phyloP scores from a whole-genome alignment of 2,113 vertebrate genomes.

The Rhombomys opimus region DNA sequence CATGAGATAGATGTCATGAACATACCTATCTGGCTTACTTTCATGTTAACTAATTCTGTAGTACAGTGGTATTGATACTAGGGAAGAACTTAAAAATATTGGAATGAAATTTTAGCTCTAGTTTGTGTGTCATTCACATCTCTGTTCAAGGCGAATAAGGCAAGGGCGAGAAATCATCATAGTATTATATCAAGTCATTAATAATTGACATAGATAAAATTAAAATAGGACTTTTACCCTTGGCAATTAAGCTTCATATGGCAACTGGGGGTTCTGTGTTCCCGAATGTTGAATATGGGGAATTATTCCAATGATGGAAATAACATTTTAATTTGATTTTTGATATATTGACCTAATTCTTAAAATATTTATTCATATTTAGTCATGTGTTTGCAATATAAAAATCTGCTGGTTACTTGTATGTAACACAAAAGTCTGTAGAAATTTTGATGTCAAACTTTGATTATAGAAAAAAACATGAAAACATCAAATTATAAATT shows the following conservation, averaged over 20 bases:
- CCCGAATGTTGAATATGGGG: slow-evolving; percentile 34
- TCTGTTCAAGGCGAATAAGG: neutral
- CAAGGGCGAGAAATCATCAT: neutral
- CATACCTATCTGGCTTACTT: neutral
- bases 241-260: slow-evolving; percentile 30
- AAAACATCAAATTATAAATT: slow-evolving; percentile 62
- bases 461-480: slow-evolving; percentile 41
- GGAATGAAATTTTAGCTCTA: neutral
- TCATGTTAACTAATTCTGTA: slow-evolving; percentile 9
- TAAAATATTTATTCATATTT: slow-evolving; percentile 37
- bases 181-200: slow-evolving; percentile 28
- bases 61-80: neutral
- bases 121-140: slow-evolving; percentile 35
- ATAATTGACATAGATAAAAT: slow-evolving; percentile 58
- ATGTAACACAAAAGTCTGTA: neutral
- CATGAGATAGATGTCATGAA: neutral
- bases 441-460: slow-evolving; percentile 29
- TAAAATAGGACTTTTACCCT: neutral
- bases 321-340: slow-evolving; percentile 57
- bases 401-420: neutral
- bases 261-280: slow-evolving; percentile 50
- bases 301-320: slow-evolving; percentile 51
- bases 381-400: neutral
- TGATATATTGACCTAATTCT: slow-evolving; percentile 15
- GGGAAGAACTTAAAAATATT: slow-evolving; percentile 22